Evolutionary conservation across 2,888 invertebrate species (phyloP).

Genomic region (Platycheirus albimanus): DNA sequence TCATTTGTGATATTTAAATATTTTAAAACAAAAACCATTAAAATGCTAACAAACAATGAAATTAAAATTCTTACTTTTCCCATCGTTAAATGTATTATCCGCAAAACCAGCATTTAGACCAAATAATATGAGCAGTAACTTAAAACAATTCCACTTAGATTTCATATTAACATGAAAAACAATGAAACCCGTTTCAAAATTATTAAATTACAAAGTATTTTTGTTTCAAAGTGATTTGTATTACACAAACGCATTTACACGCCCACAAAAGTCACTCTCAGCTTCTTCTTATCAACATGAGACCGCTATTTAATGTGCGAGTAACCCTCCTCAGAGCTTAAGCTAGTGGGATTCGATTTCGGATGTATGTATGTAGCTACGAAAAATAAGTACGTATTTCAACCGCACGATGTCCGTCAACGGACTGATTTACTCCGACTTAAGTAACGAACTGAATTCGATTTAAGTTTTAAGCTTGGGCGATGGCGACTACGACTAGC

Average conservation of each 20-base stretch:
- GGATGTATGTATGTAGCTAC: no score
- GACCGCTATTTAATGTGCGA: neutral
- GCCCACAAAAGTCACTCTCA: neutral
- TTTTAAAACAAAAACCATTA: no score
- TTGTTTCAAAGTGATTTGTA: no score
- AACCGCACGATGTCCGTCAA: constrained; percentile 52
- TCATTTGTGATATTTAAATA: no score
- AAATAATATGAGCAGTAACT: constrained; percentile 30
- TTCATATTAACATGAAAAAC: constrained; percentile 17
- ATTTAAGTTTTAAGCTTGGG: constrained; percentile 29
- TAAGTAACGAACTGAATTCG: constrained; percentile 55
- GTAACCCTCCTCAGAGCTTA: neutral
- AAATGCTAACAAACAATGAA: neutral
- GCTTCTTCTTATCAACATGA: constrained; percentile 36
- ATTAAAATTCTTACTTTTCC: constrained; percentile 55
- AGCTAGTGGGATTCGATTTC: neutral
- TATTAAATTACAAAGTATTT: neutral
- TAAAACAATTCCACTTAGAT: constrained; percentile 10
- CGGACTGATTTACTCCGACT: constrained; percentile 57
- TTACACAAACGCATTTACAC: neutral
- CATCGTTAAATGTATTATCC: constrained; percentile 46
- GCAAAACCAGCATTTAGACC: constrained; percentile 9
- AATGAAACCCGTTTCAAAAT: constrained; percentile 14
- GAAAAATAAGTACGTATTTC: constrained; percentile 37
- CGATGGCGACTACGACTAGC: neutral